These are phyloP conservation scores for Uloborus diversus DNA, from an alignment of 1,140 invertebrate species.

Conservation along the genomic window DNA sequence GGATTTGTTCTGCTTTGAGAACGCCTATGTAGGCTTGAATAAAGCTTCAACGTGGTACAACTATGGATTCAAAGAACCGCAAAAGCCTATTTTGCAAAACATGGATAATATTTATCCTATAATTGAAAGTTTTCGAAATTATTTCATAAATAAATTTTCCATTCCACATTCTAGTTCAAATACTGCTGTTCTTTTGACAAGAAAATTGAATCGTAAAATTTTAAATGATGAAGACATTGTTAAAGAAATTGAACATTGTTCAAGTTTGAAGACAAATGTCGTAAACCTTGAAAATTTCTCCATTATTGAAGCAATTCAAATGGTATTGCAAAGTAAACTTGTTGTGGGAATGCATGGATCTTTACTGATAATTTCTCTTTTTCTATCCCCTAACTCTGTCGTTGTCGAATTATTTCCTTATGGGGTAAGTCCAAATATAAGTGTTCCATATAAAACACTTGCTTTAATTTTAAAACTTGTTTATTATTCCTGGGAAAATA, in stretches of 20 bases:
- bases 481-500: slow-evolving; percentile 68
- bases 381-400: slow-evolving; percentile 59
- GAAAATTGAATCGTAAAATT: slow-evolving; percentile 67
- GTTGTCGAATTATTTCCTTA: slow-evolving; percentile 66
- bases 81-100: slow-evolving; percentile 64
- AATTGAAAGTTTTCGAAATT: slow-evolving; percentile 59
- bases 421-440: slow-evolving; percentile 66
- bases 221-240: slow-evolving; percentile 67
- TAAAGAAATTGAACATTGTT: slow-evolving; percentile 59
- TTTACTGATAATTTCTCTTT: slow-evolving; percentile 62
- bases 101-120: slow-evolving; percentile 26
- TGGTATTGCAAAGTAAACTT: slow-evolving; percentile 61
- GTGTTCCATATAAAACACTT: slow-evolving; percentile 68
- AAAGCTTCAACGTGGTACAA: slow-evolving; percentile 68
- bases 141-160: slow-evolving; percentile 20
- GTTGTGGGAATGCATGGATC: slow-evolving; percentile 66
- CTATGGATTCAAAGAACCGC: slow-evolving; percentile 68
- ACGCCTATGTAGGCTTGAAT: slow-evolving; percentile 65
- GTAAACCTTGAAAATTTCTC: slow-evolving; percentile 62
- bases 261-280: slow-evolving; percentile 61
- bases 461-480: slow-evolving; percentile 62
- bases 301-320: slow-evolving; percentile 63
- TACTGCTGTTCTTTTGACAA: slow-evolving; percentile 63
- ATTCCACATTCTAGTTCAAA: not conserved
- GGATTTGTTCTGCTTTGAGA: slow-evolving; percentile 65